Evolutionary conservation across 2,888 invertebrate species (phyloP).

Genomic region (Netelia inedita): DNA sequence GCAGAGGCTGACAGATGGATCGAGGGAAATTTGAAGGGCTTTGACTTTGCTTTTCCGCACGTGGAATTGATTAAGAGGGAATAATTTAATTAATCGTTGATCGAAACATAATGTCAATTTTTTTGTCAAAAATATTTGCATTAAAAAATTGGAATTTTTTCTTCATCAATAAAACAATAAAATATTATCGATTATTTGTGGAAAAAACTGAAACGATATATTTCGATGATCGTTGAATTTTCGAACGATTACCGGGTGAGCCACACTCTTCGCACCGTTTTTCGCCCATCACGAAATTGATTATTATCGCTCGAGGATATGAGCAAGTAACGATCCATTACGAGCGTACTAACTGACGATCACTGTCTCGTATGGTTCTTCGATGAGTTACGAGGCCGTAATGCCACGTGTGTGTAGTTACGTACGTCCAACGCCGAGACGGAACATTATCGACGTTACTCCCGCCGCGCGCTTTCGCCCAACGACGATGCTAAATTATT

Average conservation of each 20-base stretch:
- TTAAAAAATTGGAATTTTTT: not conserved
- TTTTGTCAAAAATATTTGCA: not conserved
- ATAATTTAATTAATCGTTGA: too few relatives aligned
- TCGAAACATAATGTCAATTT: too few relatives aligned
- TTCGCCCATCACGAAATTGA: constrained; percentile 80
- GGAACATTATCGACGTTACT: constrained; percentile 46
- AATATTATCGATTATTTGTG: not conserved
- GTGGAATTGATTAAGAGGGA: not conserved
- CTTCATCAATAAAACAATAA: not conserved
- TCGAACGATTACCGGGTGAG: not conserved
- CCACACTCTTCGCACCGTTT: constrained; percentile 52
- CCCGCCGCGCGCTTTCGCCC: not conserved
- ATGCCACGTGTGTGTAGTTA: constrained; percentile 76
- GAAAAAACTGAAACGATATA: not conserved
- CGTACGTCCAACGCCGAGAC: constrained; percentile 22
- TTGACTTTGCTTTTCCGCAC: constrained; percentile 86
- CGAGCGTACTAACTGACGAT: constrained; percentile 83
- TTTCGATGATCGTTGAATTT: constrained; percentile 1
- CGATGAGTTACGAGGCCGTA: constrained; percentile 84
- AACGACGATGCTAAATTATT: constrained; percentile 41
- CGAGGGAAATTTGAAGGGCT: constrained; percentile 87
- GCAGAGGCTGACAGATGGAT: constrained; percentile 90
- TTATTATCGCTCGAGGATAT: constrained; percentile 77
- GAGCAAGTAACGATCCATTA: constrained; percentile 82
- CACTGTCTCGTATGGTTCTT: constrained; percentile 79